Evolutionary conservation across 2,888 invertebrate species (phyloP), one percentile per base, ranked within the genome.

Genomic region (Rhagium mordax): DNA sequence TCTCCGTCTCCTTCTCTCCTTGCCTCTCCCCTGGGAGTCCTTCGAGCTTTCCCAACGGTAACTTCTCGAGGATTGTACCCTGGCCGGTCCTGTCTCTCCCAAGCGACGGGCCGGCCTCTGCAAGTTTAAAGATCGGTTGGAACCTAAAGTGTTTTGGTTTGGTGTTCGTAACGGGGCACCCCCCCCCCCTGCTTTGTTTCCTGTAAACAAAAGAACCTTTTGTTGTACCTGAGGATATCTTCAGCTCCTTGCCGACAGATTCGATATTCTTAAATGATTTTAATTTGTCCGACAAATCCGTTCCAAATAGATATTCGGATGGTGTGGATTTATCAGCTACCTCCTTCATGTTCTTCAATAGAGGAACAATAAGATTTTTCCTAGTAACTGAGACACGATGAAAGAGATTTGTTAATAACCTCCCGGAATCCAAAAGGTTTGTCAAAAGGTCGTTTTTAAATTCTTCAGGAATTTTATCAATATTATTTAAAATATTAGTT

Each of bases 361-460:
- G 57, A 13, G 72, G 62, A 24, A 66, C 53, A 20, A 72, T 59
- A 20, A 69, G 29, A 49, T 70, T 68, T 71, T 60, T 72, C 48
- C 72, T 60, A 55, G 72, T 72, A 21, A 62, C 55, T 15, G 70
- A 49, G 21, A 72, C 55, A 18, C 66, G 60, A 65, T 74, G 74
- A 70, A 72, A 74, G 4, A 74, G 53, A 27, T 74, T 74, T 15
- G 75, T 70, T 13, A 72, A 55, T 6, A 74, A 70, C 15, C 61
- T 48, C 20, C 53, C 61, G 4, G 51, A 69, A 60, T 59, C 59
- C 48, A 59, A 47, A 33, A 68, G 27, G 10, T 29, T 55, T 15
- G 48, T 10, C 8, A 67, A 21, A 16, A 68, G n/a, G 8, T 68
- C 48, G 3, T n/a, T 48, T 16, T 59, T 59, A 1, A 68, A 10